phyloP scores from a whole-genome alignment of 2,797 vertebrate species.

The Threskiornis aethiopicus region DNA sequence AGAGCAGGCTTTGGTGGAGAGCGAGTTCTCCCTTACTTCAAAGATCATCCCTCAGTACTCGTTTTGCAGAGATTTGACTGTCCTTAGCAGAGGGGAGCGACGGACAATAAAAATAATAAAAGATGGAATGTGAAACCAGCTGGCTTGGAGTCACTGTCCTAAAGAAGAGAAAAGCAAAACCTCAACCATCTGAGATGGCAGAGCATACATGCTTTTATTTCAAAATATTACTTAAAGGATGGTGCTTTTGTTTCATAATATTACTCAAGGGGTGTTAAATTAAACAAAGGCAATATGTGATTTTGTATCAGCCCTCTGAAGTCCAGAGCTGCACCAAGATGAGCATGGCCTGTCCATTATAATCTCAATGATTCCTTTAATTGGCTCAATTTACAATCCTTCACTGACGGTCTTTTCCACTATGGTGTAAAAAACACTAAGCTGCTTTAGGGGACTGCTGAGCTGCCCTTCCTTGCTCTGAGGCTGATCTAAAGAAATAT shows the following conservation, averaged over 20 bases:
- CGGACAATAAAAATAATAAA: not conserved
- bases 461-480: not conserved
- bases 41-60: not conserved
- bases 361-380: not conserved
- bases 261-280: not conserved
- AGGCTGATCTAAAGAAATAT: not conserved
- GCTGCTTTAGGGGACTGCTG: not conserved
- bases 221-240: not conserved
- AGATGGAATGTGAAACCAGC: not conserved
- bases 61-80: not conserved
- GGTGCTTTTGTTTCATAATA: not conserved
- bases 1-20: not conserved
- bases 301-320: not conserved
- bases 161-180: not conserved
- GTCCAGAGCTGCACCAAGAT: not conserved
- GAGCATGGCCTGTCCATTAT: not conserved
- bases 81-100: not conserved
- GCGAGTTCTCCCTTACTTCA: rapidly evolving
- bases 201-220: not conserved
- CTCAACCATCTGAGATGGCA: not conserved
- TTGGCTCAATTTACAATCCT: not conserved
- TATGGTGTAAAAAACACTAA: not conserved
- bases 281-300: no score
- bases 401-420: not conserved
- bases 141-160: not conserved